Conservation (phyloP, 1,140 invertebrate genomes). For the Yoshiicerus persimilis region DNA sequence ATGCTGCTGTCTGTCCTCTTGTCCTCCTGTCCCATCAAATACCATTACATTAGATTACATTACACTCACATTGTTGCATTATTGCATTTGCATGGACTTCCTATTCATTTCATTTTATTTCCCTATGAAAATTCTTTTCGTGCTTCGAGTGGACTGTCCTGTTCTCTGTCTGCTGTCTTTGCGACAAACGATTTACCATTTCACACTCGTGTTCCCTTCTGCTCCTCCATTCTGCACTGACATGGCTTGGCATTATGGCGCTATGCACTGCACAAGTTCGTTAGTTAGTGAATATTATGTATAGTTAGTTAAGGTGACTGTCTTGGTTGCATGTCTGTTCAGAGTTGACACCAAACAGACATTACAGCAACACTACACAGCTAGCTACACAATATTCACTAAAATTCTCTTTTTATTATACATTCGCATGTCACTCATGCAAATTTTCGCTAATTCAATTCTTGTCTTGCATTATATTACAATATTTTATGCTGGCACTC, state of each 20-base stretch:
- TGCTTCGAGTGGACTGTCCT: neutral
- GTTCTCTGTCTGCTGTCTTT: neutral
- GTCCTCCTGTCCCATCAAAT: constrained; percentile 12
- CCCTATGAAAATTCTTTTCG: neutral
- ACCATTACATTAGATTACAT: constrained; percentile 10
- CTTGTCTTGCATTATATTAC: constrained; percentile 36
- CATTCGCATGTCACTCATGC: constrained; percentile 21
- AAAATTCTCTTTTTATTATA: neutral
- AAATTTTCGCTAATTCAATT: constrained; percentile 35
- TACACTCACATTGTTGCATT: neutral
- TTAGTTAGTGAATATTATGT: neutral
- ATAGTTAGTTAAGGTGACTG: neutral
- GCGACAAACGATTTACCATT: neutral
- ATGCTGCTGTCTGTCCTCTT: neutral
- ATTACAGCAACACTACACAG: neutral
- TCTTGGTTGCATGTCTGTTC: neutral
- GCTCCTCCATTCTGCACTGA: neutral
- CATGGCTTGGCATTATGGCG: too few species aligned
- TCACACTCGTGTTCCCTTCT: neutral
- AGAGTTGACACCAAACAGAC: neutral
- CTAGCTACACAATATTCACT: neutral
- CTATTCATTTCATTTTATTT: constrained; percentile 6
- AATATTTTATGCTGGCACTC: constrained; percentile 28
- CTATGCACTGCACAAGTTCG: neutral
- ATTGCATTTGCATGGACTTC: neutral